Base-by-base conservation (phyloP, 2,797 vertebrate species). In the Microtus obscurus region DNA sequence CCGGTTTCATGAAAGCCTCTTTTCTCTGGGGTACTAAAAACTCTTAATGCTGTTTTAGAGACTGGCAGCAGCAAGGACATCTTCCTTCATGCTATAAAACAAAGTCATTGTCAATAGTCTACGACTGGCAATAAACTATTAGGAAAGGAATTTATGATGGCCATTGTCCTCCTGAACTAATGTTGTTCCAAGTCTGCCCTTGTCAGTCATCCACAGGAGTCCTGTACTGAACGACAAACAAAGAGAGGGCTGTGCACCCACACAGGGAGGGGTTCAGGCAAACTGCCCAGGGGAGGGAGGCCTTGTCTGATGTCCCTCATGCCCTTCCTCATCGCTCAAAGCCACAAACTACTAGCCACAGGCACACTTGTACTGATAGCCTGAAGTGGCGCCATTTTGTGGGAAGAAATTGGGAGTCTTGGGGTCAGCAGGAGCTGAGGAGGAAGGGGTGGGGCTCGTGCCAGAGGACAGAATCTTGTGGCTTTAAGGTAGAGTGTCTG, bases 71-170 rank as follows among this genome's bases (percentile, higher is more conserved):
- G 76, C 81, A 89, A 97, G 93, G 89, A 96, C 65, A 96, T 98
- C 98, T 98, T 98, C 97, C 95, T 97, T 96, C 65, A 23, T 69
- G 98, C 96, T 98, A 93, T 98, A 98, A 98, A 98, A 97, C 96
- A 97, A 95, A 97, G 98, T 96, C 97, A 96, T 97, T 98, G 98
- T 98, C 98, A 98, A 98, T 97, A 98, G 97, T 97, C 97, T 98
- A 98, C 97, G 98, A 97, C 98, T 97, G 97, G 98, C 98, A 98
- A 98, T 98, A 98, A 98, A 98, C 98, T 97, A 97, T 98, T 98
- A 96, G 96, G 98, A 96, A 97, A 98, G 98, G 98, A 98, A 98
- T 98, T 98, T 98, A 98, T 98, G 98, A 97, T 95, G 97, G 97
- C 97, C 97, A 98, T 98, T 98, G 96, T 98, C 97, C 96, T 97